These are phyloP conservation scores for Poeciliopsis turneri DNA, from an alignment of 2,797 vertebrate genomes.

Conservation along the genomic window DNA sequence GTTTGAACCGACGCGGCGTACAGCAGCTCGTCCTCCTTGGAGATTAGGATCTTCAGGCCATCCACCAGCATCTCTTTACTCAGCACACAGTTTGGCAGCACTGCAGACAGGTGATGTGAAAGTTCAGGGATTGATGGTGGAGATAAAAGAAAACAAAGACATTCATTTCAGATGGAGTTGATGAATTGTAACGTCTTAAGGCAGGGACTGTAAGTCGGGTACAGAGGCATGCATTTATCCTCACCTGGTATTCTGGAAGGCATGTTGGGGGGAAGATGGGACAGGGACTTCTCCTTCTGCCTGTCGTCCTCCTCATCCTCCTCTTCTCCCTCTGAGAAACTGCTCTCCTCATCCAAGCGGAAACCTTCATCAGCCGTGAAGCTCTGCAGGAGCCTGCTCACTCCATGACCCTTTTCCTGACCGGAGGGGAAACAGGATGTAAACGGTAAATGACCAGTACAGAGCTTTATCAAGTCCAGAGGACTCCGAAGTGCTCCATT, in stretches of 20 bases:
- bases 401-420: conserved; percentile 88
- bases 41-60: conserved; percentile 93
- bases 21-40: conserved; percentile 94
- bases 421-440: conserved; percentile 38
- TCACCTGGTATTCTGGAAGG: conserved; percentile 76
- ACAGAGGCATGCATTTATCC: conserved; percentile 24
- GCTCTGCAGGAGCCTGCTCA: conserved; percentile 92
- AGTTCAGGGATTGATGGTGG: conserved; percentile 28
- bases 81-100: conserved; percentile 88
- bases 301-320: conserved; percentile 68
- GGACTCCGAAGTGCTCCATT: too few relatives aligned
- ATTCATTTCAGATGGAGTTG: conserved; percentile 43
- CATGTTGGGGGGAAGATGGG: conserved; percentile 75
- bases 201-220: conserved; percentile 2
- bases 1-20: conserved; percentile 93
- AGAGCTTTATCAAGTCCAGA: too few relatives aligned
- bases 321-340: conserved; percentile 91
- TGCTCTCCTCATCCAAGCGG: conserved; percentile 89
- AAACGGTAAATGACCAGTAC: too few relatives aligned
- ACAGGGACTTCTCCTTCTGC: conserved; percentile 47
- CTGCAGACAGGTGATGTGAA: conserved; percentile 45
- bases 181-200: conserved; percentile 37
- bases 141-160: conserved; percentile 36
- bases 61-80: conserved; percentile 93
- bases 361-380: conserved; percentile 90